These are phyloP conservation scores for Leucozona laternaria DNA, from an alignment of 2,888 invertebrate genomes.

Conservation along the genomic window DNA sequence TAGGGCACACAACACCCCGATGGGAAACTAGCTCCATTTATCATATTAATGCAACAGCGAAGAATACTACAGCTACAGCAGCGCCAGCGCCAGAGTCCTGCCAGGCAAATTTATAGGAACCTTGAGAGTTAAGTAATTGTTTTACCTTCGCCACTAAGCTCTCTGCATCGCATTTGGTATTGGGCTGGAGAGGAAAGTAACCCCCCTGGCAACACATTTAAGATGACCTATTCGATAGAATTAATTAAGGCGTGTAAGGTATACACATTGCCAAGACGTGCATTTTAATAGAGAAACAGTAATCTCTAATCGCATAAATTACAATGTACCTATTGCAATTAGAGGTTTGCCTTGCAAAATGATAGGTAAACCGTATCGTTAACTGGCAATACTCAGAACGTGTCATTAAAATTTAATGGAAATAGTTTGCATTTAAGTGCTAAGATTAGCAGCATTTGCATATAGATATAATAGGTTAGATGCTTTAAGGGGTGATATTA, in stretches of 20 bases:
- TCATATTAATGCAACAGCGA: conserved; percentile 55
- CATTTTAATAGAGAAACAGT: conserved; percentile 8
- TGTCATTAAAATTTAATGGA: conserved; percentile 21
- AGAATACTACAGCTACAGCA: neutral
- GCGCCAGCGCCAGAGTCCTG: conserved; percentile 7
- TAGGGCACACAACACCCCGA: conserved; percentile 16
- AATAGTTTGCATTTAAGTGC: conserved; percentile 6
- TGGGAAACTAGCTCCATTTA: conserved; percentile 54
- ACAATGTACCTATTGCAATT: conserved; percentile 38
- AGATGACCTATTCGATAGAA: conserved; percentile 33
- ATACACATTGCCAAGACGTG: conserved; percentile 12
- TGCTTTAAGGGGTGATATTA: neutral
- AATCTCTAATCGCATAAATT: conserved; percentile 56
- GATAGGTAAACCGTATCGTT: conserved; percentile 35
- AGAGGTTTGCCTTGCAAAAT: conserved; percentile 15
- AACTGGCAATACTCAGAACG: conserved; percentile 3
- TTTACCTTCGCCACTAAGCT: conserved; percentile 48
- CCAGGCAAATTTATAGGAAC: conserved; percentile 40
- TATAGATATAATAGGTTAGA: neutral
- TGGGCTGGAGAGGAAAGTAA: neutral
- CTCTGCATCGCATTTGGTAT: neutral
- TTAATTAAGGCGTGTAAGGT: conserved; percentile 1
- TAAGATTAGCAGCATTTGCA: neutral
- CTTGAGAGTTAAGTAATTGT: conserved; percentile 56
- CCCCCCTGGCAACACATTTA: conserved; percentile 16